Evolutionary conservation across 1,140 invertebrate genomes (phyloP).

Genomic region (Cydia pomonella): DNA sequence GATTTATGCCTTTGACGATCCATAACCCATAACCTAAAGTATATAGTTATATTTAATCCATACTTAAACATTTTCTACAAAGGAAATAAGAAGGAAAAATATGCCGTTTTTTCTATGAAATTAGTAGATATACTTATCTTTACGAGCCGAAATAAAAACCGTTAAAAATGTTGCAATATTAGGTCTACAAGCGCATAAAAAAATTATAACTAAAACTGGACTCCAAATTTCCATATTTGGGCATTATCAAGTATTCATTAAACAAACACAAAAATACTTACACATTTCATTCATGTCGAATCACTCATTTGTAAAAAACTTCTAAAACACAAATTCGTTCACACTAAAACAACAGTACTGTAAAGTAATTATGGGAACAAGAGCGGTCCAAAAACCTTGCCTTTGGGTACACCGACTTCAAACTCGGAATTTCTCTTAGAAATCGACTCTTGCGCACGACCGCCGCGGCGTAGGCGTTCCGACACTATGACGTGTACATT

Average conservation of each 20-base stretch:
- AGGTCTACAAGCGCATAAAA: too few relatives aligned
- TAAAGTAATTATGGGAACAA: constrained; percentile 16
- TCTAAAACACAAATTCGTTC: constrained; percentile 14
- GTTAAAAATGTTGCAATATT: not conserved
- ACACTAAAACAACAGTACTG: constrained; percentile 24
- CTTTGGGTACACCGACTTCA: constrained; percentile 22
- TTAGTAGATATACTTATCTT: not conserved
- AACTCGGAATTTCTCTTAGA: constrained; percentile 31
- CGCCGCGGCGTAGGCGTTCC: constrained; percentile 19
- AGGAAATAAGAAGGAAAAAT: too few relatives aligned
- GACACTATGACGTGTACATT: constrained; percentile 27
- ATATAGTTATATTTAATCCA: too few relatives aligned
- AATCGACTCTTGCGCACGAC: constrained; percentile 30
- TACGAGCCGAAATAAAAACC: not conserved
- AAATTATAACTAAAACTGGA: not conserved
- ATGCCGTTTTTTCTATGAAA: not conserved
- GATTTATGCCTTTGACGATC: too few relatives aligned
- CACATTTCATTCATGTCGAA: constrained; percentile 65
- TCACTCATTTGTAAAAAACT: constrained; percentile 38
- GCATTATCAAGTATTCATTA: not conserved
- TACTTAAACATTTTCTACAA: too few relatives aligned
- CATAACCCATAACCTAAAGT: too few relatives aligned
- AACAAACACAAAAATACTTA: constrained; percentile 50
- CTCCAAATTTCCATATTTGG: not conserved
- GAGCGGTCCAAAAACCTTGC: constrained; percentile 16